Base-by-base conservation (phyloP, 30 jellyfish, hydroid and myxozoan species). In the Aurelia aurita region DNA sequence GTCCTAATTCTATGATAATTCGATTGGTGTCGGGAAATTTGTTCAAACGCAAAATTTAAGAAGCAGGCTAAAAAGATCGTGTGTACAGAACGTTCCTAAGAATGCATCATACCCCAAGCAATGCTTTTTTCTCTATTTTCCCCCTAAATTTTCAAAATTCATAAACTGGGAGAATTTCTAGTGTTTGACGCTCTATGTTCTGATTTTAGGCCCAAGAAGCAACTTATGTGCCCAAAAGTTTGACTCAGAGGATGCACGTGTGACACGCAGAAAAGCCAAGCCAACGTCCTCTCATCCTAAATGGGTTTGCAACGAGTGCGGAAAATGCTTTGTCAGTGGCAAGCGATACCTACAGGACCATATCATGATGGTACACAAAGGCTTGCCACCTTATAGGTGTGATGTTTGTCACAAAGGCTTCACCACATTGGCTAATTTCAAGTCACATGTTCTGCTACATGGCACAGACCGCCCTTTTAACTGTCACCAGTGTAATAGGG, bases 231-330 rank as follows among this genome's bases (percentile, higher is more conserved):
- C 85, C 27, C 60, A 29, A 53, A 28, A 20, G 25, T 82, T 69
- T 72, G 71, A 16, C 21, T 45, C 91, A 32, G 43, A 55, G 44
- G 79, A 58, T n/a, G 77, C 60, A 61, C 84, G 51, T 34, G 70
- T 29, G 11, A 69, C 49, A 44, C 91, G 68, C 91, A 5, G 16
- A 58, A 82, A 22, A 21, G 90, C 76, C 73, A 83, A 70, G 87
- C 81, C 93, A 45, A 68, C 31, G 57, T 31, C 23, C 54, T 12
- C 78, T 7, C 78, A 39, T 39, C 51, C 79, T 5, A 69, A 71
- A 16, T 83, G 93, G 93, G 93, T 83, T 44, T 83, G 93, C 73
- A 68, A 83, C 23, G 93, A 69, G 93, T 83, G 93, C 32, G 93
- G 93, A n/a, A 83, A 83, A 34, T 20, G 72, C 75, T 83, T 83